Conservation (phyloP, 2,888 invertebrate species). For the Drosophila tripunctata region DNA sequence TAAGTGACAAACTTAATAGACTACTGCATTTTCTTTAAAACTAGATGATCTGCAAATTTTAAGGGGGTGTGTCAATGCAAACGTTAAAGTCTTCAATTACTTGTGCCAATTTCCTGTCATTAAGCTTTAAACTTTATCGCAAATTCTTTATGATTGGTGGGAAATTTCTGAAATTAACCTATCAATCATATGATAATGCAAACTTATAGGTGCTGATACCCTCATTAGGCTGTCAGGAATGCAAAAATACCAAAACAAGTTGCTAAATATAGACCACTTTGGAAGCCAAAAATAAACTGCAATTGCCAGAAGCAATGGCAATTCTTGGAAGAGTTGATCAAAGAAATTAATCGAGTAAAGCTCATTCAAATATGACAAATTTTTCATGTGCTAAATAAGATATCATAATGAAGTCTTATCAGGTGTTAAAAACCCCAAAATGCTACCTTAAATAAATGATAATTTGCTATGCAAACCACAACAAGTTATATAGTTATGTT, state of each 20-base stretch:
- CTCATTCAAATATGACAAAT: conserved; percentile 48
- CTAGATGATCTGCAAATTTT: not conserved
- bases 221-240: conserved; percentile 17
- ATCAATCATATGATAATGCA: conserved; percentile 33
- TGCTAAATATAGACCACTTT: conserved; percentile 21
- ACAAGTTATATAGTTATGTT: conserved; percentile 20
- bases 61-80: not conserved
- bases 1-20: no score
- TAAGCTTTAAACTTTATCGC: not conserved
- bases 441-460: conserved; percentile 45
- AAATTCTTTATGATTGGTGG: not conserved
- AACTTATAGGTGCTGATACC: not conserved
- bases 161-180: not conserved
- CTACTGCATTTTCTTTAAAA: no score
- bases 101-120: not conserved
- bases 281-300: conserved; percentile 38
- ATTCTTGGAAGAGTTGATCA: conserved; percentile 6
- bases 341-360: conserved; percentile 15
- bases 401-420: conserved; percentile 72
- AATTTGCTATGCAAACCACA: conserved; percentile 32
- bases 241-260: not conserved
- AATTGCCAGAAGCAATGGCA: conserved; percentile 13
- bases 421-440: conserved; percentile 71
- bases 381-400: conserved; percentile 57
- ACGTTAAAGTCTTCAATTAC: not conserved